Evolutionary conservation across 2,888 invertebrate genomes (phyloP).

Genomic region (Scaptomyza flava): DNA sequence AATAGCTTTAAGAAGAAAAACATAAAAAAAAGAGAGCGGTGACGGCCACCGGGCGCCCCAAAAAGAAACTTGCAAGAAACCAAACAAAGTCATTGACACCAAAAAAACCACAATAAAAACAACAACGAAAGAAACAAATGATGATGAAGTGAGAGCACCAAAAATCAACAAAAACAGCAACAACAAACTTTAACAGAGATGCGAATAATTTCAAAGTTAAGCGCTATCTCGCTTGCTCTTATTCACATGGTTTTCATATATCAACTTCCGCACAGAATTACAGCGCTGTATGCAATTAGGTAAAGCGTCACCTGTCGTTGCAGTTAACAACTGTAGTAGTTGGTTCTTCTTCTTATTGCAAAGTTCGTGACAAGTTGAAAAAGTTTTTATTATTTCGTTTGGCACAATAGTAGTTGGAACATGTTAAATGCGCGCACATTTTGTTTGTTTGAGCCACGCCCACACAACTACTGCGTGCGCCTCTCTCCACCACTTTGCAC

Average conservation of each 20-base stretch:
- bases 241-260: neutral
- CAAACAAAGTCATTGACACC: slow-evolving; percentile 71
- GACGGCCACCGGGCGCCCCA: slow-evolving; percentile 46
- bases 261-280: slow-evolving; percentile 32
- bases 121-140: slow-evolving; percentile 8
- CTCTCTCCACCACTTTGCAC: slow-evolving; percentile 1
- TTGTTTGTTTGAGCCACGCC: slow-evolving; percentile 50
- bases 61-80: slow-evolving; percentile 73
- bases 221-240: slow-evolving; percentile 28
- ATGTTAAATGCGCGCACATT: slow-evolving; percentile 47
- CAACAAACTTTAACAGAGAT: slow-evolving; percentile 47
- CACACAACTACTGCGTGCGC: slow-evolving; percentile 12
- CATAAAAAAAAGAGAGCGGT: slow-evolving; percentile 44
- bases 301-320: slow-evolving; percentile 55
- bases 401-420: slow-evolving; percentile 34
- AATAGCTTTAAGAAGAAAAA: slow-evolving; percentile 19
- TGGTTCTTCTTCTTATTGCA: slow-evolving; percentile 14
- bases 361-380: slow-evolving; percentile 36
- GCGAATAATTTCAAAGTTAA: slow-evolving; percentile 51
- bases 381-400: neutral
- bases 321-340: neutral
- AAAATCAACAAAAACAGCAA: slow-evolving; percentile 21
- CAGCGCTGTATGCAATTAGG: slow-evolving; percentile 25
- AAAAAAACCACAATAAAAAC: slow-evolving; percentile 36
- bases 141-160: slow-evolving; percentile 18